Evolutionary conservation across 2,113 vertebrate species (phyloP).

Genomic region (Hypocryptadius cinnamomeus): DNA sequence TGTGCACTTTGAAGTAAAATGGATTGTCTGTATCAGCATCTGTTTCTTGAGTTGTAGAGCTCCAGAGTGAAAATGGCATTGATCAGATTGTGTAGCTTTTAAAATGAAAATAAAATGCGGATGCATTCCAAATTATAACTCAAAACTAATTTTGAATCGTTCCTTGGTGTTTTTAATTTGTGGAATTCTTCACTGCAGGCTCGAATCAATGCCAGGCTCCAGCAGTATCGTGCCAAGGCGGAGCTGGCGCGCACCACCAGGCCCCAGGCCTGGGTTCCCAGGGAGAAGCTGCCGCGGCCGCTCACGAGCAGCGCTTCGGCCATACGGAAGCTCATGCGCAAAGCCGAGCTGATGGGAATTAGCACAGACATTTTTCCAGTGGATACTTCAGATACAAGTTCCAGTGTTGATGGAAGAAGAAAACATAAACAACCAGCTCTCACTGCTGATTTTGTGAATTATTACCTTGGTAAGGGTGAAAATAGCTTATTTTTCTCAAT

Average conservation of each 20-base stretch:
- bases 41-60: neutral
- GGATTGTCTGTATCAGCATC: neutral
- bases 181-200: conserved; percentile 66
- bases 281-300: conserved; percentile 92
- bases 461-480: conserved; percentile 87
- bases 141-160: neutral
- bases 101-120: neutral
- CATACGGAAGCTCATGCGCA: conserved; percentile 95
- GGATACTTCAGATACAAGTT: conserved; percentile 90
- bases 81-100: neutral
- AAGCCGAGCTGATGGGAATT: conserved; percentile 97
- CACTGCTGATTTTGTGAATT: conserved; percentile 97
- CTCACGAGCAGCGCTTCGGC: conserved; percentile 95
- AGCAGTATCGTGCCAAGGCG: conserved; percentile 93
- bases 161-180: neutral
- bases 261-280: conserved; percentile 95
- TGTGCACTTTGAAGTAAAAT: neutral
- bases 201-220: conserved; percentile 90
- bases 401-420: conserved; percentile 91
- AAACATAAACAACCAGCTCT: conserved; percentile 97
- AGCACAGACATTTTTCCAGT: conserved; percentile 97
- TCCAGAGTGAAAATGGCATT: neutral
- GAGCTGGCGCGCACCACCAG: conserved; percentile 91
- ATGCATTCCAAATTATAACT: neutral
- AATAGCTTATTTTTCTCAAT: neutral